Evolutionary conservation across 2,888 invertebrate genomes (phyloP).

Genomic region (Nematopogon swammerdamellus): DNA sequence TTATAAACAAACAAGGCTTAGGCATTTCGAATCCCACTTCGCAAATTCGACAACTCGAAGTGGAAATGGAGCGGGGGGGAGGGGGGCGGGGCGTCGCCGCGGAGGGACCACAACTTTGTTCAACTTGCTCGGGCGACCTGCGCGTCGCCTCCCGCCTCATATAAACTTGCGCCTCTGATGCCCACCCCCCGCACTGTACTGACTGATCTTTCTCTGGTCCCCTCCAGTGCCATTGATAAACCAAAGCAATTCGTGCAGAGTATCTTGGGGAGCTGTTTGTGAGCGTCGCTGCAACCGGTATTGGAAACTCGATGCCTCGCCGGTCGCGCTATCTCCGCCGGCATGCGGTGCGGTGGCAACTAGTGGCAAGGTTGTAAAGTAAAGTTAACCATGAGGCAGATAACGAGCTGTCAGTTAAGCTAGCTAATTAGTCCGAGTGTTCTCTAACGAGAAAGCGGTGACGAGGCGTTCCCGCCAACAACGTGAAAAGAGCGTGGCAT

Average conservation of each 20-base stretch:
- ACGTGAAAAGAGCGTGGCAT: not conserved
- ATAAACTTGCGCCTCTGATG: too few relatives aligned
- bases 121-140: too few relatives aligned
- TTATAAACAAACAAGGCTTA: too few relatives aligned
- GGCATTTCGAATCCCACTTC: too few relatives aligned
- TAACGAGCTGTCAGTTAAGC: not conserved
- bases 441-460: not conserved
- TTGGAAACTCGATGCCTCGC: not conserved
- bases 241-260: not conserved
- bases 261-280: not conserved
- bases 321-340: not conserved
- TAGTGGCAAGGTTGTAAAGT: not conserved
- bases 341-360: too few relatives aligned
- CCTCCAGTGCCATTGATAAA: not conserved
- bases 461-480: not conserved
- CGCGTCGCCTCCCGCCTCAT: too few relatives aligned
- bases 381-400: not conserved
- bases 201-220: not conserved
- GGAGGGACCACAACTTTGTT: too few relatives aligned
- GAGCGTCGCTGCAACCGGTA: not conserved
- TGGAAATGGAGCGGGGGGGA: too few relatives aligned
- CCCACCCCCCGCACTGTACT: not conserved
- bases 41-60: too few relatives aligned
- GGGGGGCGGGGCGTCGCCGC: too few relatives aligned
- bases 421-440: not conserved